Base-by-base conservation (phyloP, 2,113 vertebrate species). In the Corydoras sp. region DNA sequence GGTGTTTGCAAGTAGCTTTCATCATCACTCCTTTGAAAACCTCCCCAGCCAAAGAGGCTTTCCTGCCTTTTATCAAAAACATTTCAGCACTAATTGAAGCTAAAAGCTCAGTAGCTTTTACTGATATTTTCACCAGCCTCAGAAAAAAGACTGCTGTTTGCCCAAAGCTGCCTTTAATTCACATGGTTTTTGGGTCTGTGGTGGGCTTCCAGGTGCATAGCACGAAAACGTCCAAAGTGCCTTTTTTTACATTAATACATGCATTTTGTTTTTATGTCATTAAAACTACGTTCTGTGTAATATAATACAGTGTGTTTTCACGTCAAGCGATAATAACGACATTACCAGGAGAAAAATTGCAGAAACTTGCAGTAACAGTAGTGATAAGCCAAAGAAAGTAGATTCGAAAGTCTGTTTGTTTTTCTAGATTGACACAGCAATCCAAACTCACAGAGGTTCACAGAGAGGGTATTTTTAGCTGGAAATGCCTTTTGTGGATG, bases 401-500 rank as follows among this genome's bases (percentile, higher is more conserved):
- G 35, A 43, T 4, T 43, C 13, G 13, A 8, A 31, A 58, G 43
- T 54, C 55, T 56, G 62, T 64, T 71, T 65, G 75, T 68, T 43
- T 68, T 65, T 48, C 48, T 14, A 62, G 50, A 69, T 65, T 62
- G 69, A 68, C 64, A 78, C 7, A 62, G 31, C 65, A 68, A 67
- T 54, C 54, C 62, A 49, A 75, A 59, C 68, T 69, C 68, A 24
- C 18, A 24, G 35, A 62, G 74, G 68, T 58, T 71, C 76, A 18
- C 58, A 65, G 58, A 56, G 30, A n/a, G 53, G 15, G 62, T 68
- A 72, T 32, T 72, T 76, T 66, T 67, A 76, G 69, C 65, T 69
- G 15, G 71, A 76, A 80, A 75, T 74, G 80, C 66, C 71, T 72
- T 65, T 43, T 69, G 71, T 68, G 58, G 58, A 61, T 74, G 68